phyloP scores from a whole-genome alignment of 1,140 invertebrate species.

The Daktulosphaira vitifoliae region DNA sequence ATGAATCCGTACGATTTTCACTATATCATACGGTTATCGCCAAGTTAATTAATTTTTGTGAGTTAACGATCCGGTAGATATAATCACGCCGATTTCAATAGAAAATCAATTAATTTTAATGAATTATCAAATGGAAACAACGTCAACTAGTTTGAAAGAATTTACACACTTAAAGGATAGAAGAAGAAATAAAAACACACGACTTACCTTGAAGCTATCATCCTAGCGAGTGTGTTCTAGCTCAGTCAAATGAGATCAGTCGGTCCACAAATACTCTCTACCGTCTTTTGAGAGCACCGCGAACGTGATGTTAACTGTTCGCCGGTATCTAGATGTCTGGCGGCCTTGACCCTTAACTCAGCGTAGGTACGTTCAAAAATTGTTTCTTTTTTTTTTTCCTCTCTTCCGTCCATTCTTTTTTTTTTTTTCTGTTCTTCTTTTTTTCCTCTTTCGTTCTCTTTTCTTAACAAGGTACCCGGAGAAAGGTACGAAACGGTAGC shows the following conservation, averaged over 20 bases:
- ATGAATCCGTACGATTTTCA: too few relatives aligned
- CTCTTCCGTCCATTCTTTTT: background rate
- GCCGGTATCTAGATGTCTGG: conserved; percentile 9
- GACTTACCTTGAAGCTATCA: conserved; percentile 6
- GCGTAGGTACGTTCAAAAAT: conserved; percentile 3
- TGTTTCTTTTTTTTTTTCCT: conserved; percentile 1
- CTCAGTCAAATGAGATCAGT: conserved; percentile 30
- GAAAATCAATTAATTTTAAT: too few relatives aligned
- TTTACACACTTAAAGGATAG: too few relatives aligned
- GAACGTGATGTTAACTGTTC: conserved; percentile 26
- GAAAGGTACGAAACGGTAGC: conserved; percentile 29
- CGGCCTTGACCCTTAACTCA: conserved; percentile 31
- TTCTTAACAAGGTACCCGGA: background rate
- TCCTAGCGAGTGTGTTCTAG: conserved; percentile 1
- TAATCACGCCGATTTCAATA: too few relatives aligned
- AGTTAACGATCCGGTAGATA: too few relatives aligned
- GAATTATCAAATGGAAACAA: too few relatives aligned
- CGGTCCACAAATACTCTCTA: conserved; percentile 20
- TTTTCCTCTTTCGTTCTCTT: background rate
- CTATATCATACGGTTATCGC: too few relatives aligned
- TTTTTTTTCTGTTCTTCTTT: background rate
- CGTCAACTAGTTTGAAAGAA: too few relatives aligned
- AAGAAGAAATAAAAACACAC: background rate
- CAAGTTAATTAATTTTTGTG: too few relatives aligned
- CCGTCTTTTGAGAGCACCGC: conserved; percentile 25